Evolutionary conservation across 2,888 invertebrate genomes (phyloP).

Genomic region (Lottia scabra): DNA sequence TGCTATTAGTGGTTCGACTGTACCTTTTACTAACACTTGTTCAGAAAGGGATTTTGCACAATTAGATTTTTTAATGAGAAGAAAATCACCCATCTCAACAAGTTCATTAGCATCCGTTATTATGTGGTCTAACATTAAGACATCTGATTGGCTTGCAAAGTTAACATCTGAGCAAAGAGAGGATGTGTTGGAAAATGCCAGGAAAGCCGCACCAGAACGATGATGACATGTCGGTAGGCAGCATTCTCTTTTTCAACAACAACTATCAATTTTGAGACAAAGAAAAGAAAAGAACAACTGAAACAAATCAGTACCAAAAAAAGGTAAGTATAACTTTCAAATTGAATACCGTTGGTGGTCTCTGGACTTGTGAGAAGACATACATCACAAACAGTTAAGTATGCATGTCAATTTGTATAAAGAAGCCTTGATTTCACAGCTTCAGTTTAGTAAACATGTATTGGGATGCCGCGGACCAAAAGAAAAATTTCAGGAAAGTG

Average conservation of each 20-base stretch:
- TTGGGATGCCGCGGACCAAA: not conserved
- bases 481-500: not conserved
- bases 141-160: not conserved
- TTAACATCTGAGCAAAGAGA: not conserved
- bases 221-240: not conserved
- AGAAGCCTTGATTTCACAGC: too few species aligned
- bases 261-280: not conserved
- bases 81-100: not conserved
- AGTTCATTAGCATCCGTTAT: not conserved
- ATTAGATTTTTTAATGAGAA: not conserved
- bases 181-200: not conserved
- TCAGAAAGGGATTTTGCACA: not conserved
- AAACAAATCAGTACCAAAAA: too few species aligned
- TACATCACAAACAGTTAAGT: not conserved
- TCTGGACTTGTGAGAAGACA: not conserved
- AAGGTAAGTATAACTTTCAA: not conserved
- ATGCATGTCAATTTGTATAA: not conserved
- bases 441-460: not conserved
- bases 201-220: not conserved
- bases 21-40: not conserved
- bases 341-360: not conserved
- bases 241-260: not conserved
- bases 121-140: not conserved
- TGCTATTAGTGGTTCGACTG: not conserved
- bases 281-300: not conserved